Base-by-base conservation (phyloP, 2,797 vertebrate genomes). In the Myripristis jacobus region DNA sequence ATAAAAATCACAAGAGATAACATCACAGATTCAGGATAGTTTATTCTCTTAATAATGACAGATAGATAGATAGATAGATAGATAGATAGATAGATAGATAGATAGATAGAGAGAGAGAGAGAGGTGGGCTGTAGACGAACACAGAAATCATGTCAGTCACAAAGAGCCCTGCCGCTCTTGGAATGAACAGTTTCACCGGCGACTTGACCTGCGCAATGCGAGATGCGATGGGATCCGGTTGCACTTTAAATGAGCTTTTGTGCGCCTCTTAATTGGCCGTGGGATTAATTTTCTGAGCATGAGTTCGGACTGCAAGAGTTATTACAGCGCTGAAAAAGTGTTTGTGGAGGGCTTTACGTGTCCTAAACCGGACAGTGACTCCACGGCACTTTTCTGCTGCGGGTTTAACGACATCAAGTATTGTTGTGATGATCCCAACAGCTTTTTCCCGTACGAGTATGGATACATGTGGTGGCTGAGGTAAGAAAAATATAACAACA, bases 391-490 rank as follows among this genome's bases (percentile, higher is more conserved):
- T 47, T 97, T 94, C 89, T 96, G 96, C 91, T 97, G 96, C 75
- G 96, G 96, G 67, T 97, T 97, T 89, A 96, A 94, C 52, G 96
- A 97, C 84, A 81, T 95, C 80, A 96, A 97, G 84, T 97, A 97
- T 83, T 97, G 96, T 86, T 96, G 96, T 73, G 95, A 96, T 88
- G 96, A 97, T 83, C 95, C 95, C 2, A 93, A 96, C 90, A 96
- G 96, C 89, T 96, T 96, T 85, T 97, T 96, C 71, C 96, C 96
- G 1, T 97, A 96, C 80, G 94, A 97, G 59, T 96, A 96, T 89
- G 94, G 91, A 92, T 97, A 96, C 92, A 96, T 97, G 96, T 96
- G 96, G 96, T 96, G 96, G 96, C 82, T 97, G 79, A 97, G 96
- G 96, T 97, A 94, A 79, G 92, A 16, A 4, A 10, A 36, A 36